Evolutionary conservation across 2,888 invertebrate genomes (phyloP), one percentile per base, ranked within the genome.

Genomic region (Chalcosyrphus nemorum): DNA sequence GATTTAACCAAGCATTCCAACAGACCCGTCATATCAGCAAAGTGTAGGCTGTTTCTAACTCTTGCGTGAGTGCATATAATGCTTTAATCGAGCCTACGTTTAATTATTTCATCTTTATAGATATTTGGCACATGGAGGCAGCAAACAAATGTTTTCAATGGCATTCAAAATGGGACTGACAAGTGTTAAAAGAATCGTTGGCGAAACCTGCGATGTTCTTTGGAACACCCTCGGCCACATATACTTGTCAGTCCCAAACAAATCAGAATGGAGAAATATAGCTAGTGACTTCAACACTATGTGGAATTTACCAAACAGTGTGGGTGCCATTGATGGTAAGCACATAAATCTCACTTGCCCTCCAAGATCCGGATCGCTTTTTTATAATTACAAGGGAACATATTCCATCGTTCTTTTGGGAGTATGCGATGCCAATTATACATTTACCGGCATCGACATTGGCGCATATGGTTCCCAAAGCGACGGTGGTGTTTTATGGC

Each of bases 121-220:
- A 2, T 57, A 57, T 35, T 57, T 57, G 21, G 35, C 57, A 57
- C 17, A 57, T 21, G 38, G 21, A 35, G 57, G 19, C 13, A 57
- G 57, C 38, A 57, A 56, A n/a, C 19, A 56, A 11, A 3, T 54
- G 17, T 32, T 54, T 54, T 35, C 15, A 0, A 11, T 56, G 19
- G 38, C 17, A 6, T 56, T 56, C 7, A 32, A 57, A 21, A 35
- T 57, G 38, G 38, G 57, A 9, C 38, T 38, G 0, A 57, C 57
- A 57, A 57, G 21, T 38, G 21, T 57, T 4, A 35, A 21, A 19
- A 17, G n/a, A 38, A 57, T 21, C 6, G 1, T 57, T 0, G 38
- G 21, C 7, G 57, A 38, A 21, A 21, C 38, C 15, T 38, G 35
- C n/a, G 38, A 57, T 38, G 21, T 57, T 17, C 35, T 57, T 57